Base-by-base conservation (phyloP, 2,888 invertebrate genomes). In the Acleris cristana region DNA sequence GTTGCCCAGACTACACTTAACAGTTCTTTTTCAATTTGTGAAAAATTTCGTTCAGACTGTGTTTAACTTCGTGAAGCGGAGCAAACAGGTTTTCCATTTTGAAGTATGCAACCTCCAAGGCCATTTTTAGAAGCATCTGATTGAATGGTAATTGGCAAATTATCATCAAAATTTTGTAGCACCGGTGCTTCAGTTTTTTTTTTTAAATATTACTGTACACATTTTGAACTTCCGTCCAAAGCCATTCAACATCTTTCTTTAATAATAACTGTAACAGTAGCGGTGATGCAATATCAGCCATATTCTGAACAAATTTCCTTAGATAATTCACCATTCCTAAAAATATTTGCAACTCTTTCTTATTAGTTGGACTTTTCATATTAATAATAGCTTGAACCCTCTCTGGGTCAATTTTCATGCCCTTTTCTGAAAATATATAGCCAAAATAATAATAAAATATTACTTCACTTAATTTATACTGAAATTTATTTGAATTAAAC, bases 1-100 rank as follows among this genome's bases (percentile, higher is more conserved):
- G 74, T 76, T 7, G 81, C 79, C 70, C 79, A 80, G 5, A 76
- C 75, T 16, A 81, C 78, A 40, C 82, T 81, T 57, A 85, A 71
- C 3, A 81, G 65, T 70, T 87, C 82, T 69, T 85, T 85, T 73
- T 87, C 83, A 12, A 87, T 83, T 73, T 87, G 83, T 5, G 82
- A 74, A 54, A 68, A 70, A 34, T 62, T 61, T 14, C 49, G 34
- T 48, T 68, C 68, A 14, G 68, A 45, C 8, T 8, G 2, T 7
- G 69, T 72, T 12, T 73, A 21, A 58, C 69, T 69, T 45, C 72
- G 18, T 8, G 72, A 70, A 21, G 64, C 64, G 65, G 40, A 74
- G 16, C 63, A 19, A n/a, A 74, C 70, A 40, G 73, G 73, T 26
- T 70, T 69, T 0, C 51, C 45, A 66, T 73, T 65, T 21, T 21